A percentile compares a stretch with the other conserved stretches of the same genome.
Evolutionary conservation across 2,888 invertebrate species (phyloP).

Genomic region (Calameuta idolon): DNA sequence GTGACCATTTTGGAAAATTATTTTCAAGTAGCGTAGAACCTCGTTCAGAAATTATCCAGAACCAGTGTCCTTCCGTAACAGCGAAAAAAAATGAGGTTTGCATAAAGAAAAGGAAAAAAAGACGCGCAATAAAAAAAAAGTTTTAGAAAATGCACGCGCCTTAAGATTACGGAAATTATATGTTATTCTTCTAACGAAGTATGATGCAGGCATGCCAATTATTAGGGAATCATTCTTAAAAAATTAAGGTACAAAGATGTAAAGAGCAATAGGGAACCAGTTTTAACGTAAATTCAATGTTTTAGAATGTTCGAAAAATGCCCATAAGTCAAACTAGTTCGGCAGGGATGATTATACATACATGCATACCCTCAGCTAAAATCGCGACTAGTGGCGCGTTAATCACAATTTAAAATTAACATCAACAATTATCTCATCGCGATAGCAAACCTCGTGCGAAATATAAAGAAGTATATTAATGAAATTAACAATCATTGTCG

Average conservation of each 20-base stretch:
- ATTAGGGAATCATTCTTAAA: background rate
- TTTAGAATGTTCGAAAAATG: background rate
- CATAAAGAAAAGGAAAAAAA: background rate
- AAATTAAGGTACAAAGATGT: background rate
- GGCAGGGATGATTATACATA: background rate
- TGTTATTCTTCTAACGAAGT: background rate
- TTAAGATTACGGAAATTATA: background rate
- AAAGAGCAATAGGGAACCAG: background rate
- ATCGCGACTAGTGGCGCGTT: background rate
- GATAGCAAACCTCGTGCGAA: background rate
- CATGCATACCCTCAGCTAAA: background rate
- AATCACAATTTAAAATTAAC: background rate
- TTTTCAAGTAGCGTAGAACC: background rate
- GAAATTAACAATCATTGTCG: conserved; percentile 1
- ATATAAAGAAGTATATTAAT: background rate
- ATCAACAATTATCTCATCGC: background rate
- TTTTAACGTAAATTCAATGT: background rate
- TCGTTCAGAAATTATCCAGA: background rate
- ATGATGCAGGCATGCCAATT: background rate
- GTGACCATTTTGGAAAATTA: background rate
- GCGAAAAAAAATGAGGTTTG: background rate
- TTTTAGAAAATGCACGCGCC: background rate
- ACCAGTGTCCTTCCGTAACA: background rate
- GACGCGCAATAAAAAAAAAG: background rate
- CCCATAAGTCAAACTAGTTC: background rate